Conservation (phyloP, 1,140 invertebrate genomes). For the Diabrotica virgifera region DNA sequence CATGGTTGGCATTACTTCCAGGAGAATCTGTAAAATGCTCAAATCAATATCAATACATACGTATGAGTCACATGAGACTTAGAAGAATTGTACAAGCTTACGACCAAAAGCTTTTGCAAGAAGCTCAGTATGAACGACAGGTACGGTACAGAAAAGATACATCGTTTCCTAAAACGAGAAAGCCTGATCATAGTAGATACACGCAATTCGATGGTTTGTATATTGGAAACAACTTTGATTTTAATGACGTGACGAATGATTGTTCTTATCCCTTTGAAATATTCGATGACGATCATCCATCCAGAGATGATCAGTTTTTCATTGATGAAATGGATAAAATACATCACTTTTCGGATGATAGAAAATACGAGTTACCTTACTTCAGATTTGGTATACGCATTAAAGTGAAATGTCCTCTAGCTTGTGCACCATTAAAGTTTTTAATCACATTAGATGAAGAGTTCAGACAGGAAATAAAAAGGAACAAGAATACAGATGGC, state of each 20-base stretch:
- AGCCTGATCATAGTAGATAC: slow-evolving; percentile 35
- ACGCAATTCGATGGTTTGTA: slow-evolving; percentile 41
- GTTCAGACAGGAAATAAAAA: slow-evolving; percentile 14
- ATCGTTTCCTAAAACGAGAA: slow-evolving; percentile 10
- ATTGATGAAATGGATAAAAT: slow-evolving; percentile 9
- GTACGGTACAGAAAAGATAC: slow-evolving; percentile 23
- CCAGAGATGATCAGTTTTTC: slow-evolving; percentile 24
- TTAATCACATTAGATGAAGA: slow-evolving; percentile 20
- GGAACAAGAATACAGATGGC: slow-evolving; percentile 22
- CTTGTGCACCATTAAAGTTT: slow-evolving; percentile 30
- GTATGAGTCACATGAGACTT: slow-evolving; percentile 40
- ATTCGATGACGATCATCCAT: slow-evolving; percentile 5
- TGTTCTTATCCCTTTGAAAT: slow-evolving; percentile 17
- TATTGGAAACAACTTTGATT: slow-evolving; percentile 35
- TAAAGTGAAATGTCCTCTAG: slow-evolving; percentile 28
- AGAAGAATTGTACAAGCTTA: slow-evolving; percentile 38
- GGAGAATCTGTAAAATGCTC: slow-evolving; percentile 26
- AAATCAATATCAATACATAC: slow-evolving; percentile 30
- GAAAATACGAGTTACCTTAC: slow-evolving; percentile 27
- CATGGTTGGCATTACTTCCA: slow-evolving; percentile 36
- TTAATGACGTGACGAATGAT: slow-evolving; percentile 40
- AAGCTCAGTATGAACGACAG: slow-evolving; percentile 36
- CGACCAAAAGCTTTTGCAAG: slow-evolving; percentile 37
- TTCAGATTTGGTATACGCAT: slow-evolving; percentile 33
- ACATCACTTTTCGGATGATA: slow-evolving; percentile 27